These are phyloP conservation scores for Eupithecia insigniata DNA, from an alignment of 2,888 invertebrate species.

Conservation along the genomic window DNA sequence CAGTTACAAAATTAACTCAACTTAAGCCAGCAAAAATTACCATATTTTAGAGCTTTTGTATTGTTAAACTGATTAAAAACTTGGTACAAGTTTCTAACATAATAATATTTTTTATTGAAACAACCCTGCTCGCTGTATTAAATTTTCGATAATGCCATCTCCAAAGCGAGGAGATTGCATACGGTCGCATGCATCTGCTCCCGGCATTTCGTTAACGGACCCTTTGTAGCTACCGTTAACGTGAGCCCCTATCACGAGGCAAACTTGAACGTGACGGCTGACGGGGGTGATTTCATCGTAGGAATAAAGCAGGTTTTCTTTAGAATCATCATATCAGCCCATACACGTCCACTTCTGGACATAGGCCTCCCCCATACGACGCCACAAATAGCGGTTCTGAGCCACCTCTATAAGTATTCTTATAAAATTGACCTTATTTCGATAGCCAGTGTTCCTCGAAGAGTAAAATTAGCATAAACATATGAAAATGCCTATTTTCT, in stretches of 20 bases:
- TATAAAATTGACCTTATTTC: too few species aligned
- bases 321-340: too few species aligned
- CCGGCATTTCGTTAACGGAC: conserved; percentile 42
- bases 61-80: neutral
- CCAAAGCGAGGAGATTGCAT: conserved; percentile 59
- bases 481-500: too few species aligned
- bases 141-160: conserved; percentile 59
- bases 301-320: neutral
- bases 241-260: conserved; percentile 4
- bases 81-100: neutral
- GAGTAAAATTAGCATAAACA: too few species aligned
- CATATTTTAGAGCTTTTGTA: neutral
- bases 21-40: too few species aligned
- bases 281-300: neutral
- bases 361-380: too few species aligned
- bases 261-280: neutral
- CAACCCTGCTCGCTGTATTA: conserved; percentile 50
- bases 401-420: neutral
- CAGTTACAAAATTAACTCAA: too few species aligned
- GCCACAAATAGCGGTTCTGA: too few species aligned
- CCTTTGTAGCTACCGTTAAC: conserved; percentile 30
- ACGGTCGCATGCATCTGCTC: conserved; percentile 55
- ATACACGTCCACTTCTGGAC: too few species aligned
- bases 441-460: too few species aligned
- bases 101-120: neutral